These are phyloP conservation scores for Drosophila chauvacae DNA, from an alignment of 1,140 invertebrate genomes.

Conservation along the genomic window DNA sequence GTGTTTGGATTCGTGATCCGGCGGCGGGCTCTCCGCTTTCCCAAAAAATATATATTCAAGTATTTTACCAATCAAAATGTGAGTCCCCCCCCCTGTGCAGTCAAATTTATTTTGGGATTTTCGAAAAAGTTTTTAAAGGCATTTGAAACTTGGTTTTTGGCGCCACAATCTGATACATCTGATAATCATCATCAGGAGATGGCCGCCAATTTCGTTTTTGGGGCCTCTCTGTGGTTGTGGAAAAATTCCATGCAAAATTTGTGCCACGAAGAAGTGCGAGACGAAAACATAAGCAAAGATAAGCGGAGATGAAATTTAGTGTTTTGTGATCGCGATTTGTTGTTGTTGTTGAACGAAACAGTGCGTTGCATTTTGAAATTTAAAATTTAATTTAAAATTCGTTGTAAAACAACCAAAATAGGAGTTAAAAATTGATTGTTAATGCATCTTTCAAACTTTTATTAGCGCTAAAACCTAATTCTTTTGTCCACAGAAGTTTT, in stretches of 20 bases:
- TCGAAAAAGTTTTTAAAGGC: background rate
- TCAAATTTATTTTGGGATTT: constrained; percentile 24
- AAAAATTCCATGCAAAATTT: constrained; percentile 61
- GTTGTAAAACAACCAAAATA: background rate
- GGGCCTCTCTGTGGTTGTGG: constrained; percentile 24
- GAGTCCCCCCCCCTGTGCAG: constrained; percentile 23
- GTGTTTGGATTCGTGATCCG: constrained; percentile 27
- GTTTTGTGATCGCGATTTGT: constrained; percentile 36
- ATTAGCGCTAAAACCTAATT: background rate
- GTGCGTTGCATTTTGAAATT: constrained; percentile 9
- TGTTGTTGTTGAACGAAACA: background rate
- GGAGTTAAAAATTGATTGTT: background rate
- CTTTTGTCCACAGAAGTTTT: background rate
- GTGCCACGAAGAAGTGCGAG: constrained; percentile 50
- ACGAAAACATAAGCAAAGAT: constrained; percentile 36
- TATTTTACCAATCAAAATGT: constrained; percentile 6
- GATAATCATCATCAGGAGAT: background rate
- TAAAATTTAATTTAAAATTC: background rate
- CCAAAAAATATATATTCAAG: constrained; percentile 8
- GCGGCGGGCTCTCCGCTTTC: constrained; percentile 10
- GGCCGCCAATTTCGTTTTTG: background rate
- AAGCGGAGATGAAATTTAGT: constrained; percentile 23
- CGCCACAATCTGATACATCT: background rate
- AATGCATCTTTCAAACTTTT: background rate
- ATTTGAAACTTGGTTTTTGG: constrained; percentile 9